A percentile compares a stretch with the other conserved stretches of the same genome.
Conservation (phyloP, 2,113 vertebrate genomes). For the Channa maculata region DNA sequence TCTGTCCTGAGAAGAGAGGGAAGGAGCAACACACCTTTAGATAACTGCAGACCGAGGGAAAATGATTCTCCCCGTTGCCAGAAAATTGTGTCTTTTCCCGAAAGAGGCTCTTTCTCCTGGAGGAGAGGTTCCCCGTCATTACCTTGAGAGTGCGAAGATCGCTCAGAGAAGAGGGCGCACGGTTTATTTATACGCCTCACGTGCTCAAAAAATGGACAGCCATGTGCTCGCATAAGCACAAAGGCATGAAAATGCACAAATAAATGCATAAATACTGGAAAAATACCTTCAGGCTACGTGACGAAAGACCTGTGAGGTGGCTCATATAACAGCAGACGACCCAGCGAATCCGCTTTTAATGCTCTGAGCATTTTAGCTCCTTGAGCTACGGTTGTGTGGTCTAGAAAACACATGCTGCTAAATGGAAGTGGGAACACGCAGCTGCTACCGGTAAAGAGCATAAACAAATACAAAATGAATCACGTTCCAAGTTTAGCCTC, state of each 20-base stretch:
- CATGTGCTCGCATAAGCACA: conserved; percentile 9
- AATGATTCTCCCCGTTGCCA: conserved; percentile 48
- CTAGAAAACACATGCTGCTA: conserved; percentile 9
- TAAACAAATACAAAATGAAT: no score
- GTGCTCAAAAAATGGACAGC: conserved; percentile 26
- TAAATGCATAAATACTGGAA: background rate
- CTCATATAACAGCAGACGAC: conserved; percentile 22
- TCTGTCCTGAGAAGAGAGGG: conserved; percentile 10
- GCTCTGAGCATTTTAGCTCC: conserved; percentile 12
- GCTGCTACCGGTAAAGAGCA: no score
- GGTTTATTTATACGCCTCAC: conserved; percentile 58
- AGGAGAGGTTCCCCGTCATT: conserved; percentile 67
- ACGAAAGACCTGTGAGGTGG: conserved; percentile 7
- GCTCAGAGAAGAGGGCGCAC: conserved; percentile 32
- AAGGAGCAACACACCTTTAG: conserved; percentile 46
- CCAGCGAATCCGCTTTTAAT: background rate
- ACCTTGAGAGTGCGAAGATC: conserved; percentile 61
- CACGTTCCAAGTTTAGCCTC: no score
- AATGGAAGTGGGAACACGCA: background rate
- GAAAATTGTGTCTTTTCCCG: conserved; percentile 50
- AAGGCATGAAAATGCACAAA: background rate
- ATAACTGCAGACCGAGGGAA: conserved; percentile 22
- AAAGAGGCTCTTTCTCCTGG: conserved; percentile 50
- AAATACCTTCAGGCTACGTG: conserved; percentile 25
- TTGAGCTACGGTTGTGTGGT: background rate